phyloP scores from a whole-genome alignment of 2,888 invertebrate genomes.

The Orthonevra nobilis region DNA sequence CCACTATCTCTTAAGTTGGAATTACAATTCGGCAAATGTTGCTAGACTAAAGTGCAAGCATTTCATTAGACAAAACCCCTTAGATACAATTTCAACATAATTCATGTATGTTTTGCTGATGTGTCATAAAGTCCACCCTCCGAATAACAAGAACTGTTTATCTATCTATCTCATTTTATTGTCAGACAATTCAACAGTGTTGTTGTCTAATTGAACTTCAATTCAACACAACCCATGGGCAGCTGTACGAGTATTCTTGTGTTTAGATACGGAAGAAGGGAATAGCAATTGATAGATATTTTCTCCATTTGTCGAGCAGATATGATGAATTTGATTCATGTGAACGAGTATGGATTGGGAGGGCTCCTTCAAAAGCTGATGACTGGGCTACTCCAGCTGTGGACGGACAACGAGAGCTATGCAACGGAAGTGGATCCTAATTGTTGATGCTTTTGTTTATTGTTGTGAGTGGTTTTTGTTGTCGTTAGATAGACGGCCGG shows the following conservation, averaged over 20 bases:
- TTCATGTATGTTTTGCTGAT: constrained; percentile 30
- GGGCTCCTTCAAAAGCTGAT: too few relatives aligned
- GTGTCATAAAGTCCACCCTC: background rate
- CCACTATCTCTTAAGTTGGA: too few relatives aligned
- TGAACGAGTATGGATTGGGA: constrained; percentile 43
- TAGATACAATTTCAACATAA: constrained; percentile 20
- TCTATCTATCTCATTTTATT: constrained; percentile 13
- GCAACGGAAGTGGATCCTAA: constrained; percentile 44
- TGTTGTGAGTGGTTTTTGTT: constrained; percentile 49
- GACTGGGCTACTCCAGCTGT: too few relatives aligned
- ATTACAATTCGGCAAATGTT: background rate
- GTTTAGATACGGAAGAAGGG: background rate
- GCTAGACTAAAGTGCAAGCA: too few relatives aligned
- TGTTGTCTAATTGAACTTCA: constrained; percentile 40
- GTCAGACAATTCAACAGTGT: constrained; percentile 29
- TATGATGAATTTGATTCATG: constrained; percentile 46
- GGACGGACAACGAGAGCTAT: background rate
- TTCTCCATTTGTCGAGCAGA: constrained; percentile 11
- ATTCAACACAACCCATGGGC: constrained; percentile 15
- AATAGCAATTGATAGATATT: constrained; percentile 14
- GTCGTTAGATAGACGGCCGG: constrained; percentile 40
- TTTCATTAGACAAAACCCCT: background rate
- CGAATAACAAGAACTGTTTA: background rate
- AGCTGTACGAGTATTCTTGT: background rate
- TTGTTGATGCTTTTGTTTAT: constrained; percentile 21